Evolutionary conservation across 2,888 invertebrate genomes (phyloP).

Genomic region (Luperina nickerlii): DNA sequence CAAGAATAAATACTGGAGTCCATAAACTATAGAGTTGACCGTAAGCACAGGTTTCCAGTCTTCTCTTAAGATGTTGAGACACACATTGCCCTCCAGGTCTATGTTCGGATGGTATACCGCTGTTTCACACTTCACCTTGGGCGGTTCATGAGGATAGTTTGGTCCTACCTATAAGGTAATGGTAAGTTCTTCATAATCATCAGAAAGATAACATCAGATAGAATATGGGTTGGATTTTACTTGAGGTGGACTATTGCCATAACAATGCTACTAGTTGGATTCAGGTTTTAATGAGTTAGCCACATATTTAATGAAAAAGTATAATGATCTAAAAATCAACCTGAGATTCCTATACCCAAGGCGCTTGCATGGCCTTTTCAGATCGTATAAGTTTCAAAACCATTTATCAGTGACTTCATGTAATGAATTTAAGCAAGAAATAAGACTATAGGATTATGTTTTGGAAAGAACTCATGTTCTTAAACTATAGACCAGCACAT

Average conservation of each 20-base stretch:
- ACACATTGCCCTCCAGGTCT: conserved; percentile 99
- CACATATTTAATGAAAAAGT: not conserved
- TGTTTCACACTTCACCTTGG: conserved; percentile 99
- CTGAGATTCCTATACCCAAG: not conserved
- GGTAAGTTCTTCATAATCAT: not conserved
- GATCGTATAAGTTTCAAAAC: not conserved
- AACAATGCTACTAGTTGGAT: not conserved
- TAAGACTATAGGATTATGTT: not conserved
- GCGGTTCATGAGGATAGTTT: conserved; percentile 99
- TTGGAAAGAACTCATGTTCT: conserved; percentile 2
- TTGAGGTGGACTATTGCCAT: too few species aligned
- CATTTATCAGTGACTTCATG: not conserved
- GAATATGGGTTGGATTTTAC: not conserved
- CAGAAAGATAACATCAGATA: not conserved
- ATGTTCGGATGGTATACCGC: conserved; percentile 99
- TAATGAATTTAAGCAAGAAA: not conserved
- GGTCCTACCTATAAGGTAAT: conserved; percentile 93
- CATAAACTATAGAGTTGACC: conserved; percentile 99
- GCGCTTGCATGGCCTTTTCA: not conserved
- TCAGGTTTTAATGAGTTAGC: not conserved
- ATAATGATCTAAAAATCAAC: not conserved
- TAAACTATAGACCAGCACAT: not conserved
- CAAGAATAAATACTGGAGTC: conserved; percentile 98
- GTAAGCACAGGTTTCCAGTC: conserved; percentile 99
- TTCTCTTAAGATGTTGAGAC: conserved; percentile 98